Percentiles rank a stretch among this genome's conserved stretches.
phyloP scores from a whole-genome alignment of 2,888 invertebrate species.

The Tetragonisca angustula region DNA sequence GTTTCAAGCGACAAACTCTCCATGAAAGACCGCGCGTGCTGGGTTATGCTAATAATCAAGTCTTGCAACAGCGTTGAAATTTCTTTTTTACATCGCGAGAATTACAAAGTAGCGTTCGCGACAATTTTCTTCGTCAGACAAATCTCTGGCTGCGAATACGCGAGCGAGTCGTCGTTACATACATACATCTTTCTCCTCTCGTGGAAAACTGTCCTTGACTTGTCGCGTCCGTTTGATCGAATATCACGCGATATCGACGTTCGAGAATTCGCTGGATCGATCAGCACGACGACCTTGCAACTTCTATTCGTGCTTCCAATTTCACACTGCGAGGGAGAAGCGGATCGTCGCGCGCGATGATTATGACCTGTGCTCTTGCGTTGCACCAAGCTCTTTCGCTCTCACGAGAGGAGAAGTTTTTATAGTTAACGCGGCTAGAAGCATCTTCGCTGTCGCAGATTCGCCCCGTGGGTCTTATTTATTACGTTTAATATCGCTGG shows the following conservation, averaged over 20 bases:
- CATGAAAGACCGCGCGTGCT: too few relatives aligned
- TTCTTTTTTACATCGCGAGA: too few relatives aligned
- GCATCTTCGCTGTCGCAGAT: too few relatives aligned
- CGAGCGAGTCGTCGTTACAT: too few relatives aligned
- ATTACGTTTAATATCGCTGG: not conserved
- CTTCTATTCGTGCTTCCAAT: too few relatives aligned
- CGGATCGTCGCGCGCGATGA: too few relatives aligned
- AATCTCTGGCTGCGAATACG: not conserved
- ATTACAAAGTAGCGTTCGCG: not conserved
- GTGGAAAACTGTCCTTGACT: not conserved
- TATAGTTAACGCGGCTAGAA: too few relatives aligned
- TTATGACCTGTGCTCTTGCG: too few relatives aligned
- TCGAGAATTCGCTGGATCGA: not conserved
- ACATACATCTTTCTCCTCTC: not conserved
- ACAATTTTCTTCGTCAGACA: not conserved
- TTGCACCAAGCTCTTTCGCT: not conserved
- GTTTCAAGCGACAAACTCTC: too few relatives aligned
- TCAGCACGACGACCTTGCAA: conserved; percentile 8
- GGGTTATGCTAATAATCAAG: too few relatives aligned
- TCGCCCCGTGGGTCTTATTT: not conserved
- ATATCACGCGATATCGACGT: not conserved
- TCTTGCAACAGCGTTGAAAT: too few relatives aligned
- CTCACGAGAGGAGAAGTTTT: not conserved
- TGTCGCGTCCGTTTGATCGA: not conserved
- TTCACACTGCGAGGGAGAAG: too few relatives aligned